Conservation (phyloP, 2,113 vertebrate genomes). For the Etia nguti region DNA sequence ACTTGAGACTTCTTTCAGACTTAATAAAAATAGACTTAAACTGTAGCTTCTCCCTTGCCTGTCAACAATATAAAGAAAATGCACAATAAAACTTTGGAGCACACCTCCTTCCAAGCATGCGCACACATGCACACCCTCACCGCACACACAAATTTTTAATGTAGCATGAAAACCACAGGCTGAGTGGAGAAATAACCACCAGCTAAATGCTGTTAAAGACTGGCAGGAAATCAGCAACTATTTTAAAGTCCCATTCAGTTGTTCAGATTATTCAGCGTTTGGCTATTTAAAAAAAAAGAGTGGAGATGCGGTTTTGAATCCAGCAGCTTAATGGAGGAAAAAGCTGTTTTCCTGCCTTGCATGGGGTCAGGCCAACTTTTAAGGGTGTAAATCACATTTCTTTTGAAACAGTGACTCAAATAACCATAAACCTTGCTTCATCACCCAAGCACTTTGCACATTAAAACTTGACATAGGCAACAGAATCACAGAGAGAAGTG, state of each 20-base stretch:
- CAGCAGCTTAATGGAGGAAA: not conserved
- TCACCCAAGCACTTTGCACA: not conserved
- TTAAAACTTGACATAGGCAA: not conserved
- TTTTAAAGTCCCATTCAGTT: not conserved
- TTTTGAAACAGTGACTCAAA: not conserved
- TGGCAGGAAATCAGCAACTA: not conserved
- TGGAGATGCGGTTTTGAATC: not conserved
- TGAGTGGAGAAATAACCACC: slow-evolving; percentile 10
- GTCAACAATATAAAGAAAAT: not conserved
- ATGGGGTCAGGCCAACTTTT: not conserved
- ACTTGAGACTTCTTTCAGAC: not conserved
- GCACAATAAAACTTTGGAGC: not conserved
- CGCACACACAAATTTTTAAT: not conserved
- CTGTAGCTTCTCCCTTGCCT: not conserved
- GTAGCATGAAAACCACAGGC: not conserved
- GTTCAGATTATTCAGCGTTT: not conserved
- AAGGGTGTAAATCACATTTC: not conserved
- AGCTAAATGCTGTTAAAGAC: not conserved
- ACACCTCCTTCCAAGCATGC: not conserved
- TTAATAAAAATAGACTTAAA: not conserved
- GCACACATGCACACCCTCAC: not conserved
- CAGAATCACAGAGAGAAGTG: not conserved
- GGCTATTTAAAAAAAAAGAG: not conserved
- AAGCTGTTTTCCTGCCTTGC: not conserved
- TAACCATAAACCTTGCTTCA: not conserved